Evolutionary conservation across 2,797 vertebrate species (phyloP).

Genomic region (Pseudochromis fuscus): DNA sequence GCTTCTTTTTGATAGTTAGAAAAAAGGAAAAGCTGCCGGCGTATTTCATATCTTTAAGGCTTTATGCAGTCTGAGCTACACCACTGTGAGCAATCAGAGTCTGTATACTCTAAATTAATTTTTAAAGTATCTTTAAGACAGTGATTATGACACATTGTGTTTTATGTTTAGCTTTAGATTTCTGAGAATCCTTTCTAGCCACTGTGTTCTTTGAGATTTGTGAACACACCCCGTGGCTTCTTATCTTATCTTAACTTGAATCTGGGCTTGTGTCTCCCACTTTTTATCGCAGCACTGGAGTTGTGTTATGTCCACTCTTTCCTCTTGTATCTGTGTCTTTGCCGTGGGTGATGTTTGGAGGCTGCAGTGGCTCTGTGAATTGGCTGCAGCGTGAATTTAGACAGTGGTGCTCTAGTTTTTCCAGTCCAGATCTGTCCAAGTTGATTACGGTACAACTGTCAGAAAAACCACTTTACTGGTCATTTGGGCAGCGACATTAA

Average conservation of each 20-base stretch:
- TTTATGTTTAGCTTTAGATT: conserved; percentile 16
- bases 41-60: conserved; percentile 37
- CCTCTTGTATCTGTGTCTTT: conserved; percentile 67
- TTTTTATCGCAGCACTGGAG: conserved; percentile 33
- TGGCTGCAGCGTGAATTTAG: conserved; percentile 50
- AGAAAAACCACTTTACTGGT: conserved; percentile 73
- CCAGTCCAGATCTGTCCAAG: conserved; percentile 74
- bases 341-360: conserved; percentile 59
- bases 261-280: conserved; percentile 12
- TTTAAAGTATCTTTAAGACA: conserved; percentile 16
- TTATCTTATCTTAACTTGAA: conserved; percentile 5
- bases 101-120: conserved; percentile 23
- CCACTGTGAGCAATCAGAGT: conserved; percentile 18
- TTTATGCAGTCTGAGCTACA: conserved; percentile 27
- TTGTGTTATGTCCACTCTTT: conserved; percentile 60
- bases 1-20: conserved; percentile 35
- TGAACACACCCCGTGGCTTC: conserved; percentile 14
- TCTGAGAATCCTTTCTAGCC: not conserved
- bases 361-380: conserved; percentile 50
- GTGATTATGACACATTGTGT: conserved; percentile 10
- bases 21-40: conserved; percentile 42
- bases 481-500: conserved; percentile 64
- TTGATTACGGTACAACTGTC: conserved; percentile 75
- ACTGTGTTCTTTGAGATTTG: conserved; percentile 18
- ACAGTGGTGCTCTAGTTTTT: conserved; percentile 70